Base-by-base conservation (phyloP, 2,113 vertebrate species). In the Nettapus auritus region DNA sequence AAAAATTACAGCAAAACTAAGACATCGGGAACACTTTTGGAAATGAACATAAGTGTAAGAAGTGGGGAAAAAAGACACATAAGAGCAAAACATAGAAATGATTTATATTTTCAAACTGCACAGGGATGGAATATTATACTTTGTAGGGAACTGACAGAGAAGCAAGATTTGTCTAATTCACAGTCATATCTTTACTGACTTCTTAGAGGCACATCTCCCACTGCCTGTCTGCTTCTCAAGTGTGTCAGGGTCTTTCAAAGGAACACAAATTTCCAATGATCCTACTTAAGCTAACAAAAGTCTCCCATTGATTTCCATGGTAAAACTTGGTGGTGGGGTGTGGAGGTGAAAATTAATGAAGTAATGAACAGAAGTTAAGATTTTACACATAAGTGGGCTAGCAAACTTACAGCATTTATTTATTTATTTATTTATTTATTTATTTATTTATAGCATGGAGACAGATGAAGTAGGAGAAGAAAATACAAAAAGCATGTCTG, bases 1-100 rank as follows among this genome's bases (percentile, higher is more conserved):
- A 88, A 93, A 91, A 77, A 62, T 48, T 73, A 25, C 9, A 73
- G 25, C 5, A 73, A 55, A 94, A 60, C 4, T 52, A 66, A 85
- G 93, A 82, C 4, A 70, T 55, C 28, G 86, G 38, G 40, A 74
- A 4, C 34, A 66, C 15, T 79, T 89, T 33, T 31, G 18, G 34
- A 79, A 31, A 64, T 13, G 8, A 60, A 71, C 64, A 53, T 9
- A 77, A 52, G 85, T 63, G 12, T 22, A 59, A 50, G 34, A 75
- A 2, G 17, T 34, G 3, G 17, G 8, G 2, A 7, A 69, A 52
- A 80, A 3, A 64, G 29, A 11, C 1, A 73, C 76, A 60, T 12
- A 18, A 46, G 4, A 81, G 2, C 11, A 83, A 78, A 80, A 78
- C 36, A 5, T 23, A 4, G 13, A 66, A 80, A 77, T 3, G 5